Conservation (phyloP, 2,797 vertebrate species). For the Myioborus miniatus region DNA sequence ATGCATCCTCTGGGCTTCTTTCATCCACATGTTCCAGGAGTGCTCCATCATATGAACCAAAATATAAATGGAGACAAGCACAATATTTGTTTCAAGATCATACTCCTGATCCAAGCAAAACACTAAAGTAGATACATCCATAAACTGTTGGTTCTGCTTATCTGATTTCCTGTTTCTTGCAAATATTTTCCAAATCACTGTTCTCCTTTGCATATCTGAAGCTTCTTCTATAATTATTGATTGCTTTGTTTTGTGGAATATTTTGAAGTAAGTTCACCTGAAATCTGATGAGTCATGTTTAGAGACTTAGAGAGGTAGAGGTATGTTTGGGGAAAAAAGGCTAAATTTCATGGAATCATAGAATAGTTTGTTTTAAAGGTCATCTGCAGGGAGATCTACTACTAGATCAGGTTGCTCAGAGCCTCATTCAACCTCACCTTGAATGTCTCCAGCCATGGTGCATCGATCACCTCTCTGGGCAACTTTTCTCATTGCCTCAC, state of each 20-base stretch:
- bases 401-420: neutral
- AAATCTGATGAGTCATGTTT: neutral
- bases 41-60: neutral
- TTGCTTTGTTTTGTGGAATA: neutral
- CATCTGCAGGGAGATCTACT: neutral
- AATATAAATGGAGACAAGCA: neutral
- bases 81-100: neutral
- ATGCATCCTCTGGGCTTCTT: neutral
- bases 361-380: neutral
- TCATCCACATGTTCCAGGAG: neutral
- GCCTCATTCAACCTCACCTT: neutral
- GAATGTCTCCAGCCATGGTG: neutral
- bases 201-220: neutral
- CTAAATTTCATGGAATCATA: neutral
- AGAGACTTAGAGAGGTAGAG: neutral
- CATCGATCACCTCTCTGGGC: neutral
- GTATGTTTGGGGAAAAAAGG: accelerated
- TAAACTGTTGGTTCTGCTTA: neutral
- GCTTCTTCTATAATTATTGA: neutral
- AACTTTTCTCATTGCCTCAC: neutral
- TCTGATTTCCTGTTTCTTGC: neutral
- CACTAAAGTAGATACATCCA: neutral
- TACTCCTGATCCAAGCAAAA: neutral
- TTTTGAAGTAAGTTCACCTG: neutral
- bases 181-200: neutral